Evolutionary conservation across 1,140 invertebrate genomes (phyloP).

Genomic region (Trachelipus rathkii): DNA sequence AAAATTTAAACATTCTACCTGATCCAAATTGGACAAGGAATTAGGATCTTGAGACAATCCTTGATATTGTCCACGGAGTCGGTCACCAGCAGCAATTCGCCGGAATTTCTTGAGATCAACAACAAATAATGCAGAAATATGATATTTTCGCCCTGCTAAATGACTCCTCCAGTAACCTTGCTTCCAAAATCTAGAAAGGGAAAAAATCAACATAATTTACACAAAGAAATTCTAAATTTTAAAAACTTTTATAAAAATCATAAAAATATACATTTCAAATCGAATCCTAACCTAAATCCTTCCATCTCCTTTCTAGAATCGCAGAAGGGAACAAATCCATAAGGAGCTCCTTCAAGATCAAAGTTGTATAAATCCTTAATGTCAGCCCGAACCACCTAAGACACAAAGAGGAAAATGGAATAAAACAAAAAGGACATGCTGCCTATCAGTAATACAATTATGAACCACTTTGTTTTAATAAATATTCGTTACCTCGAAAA

Average conservation of each 20-base stretch:
- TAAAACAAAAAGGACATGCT: background rate
- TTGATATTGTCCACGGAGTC: conserved; percentile 93
- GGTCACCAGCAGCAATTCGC: conserved; percentile 93
- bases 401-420: conserved; percentile 12
- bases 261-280: background rate
- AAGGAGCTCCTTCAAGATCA: conserved; percentile 95
- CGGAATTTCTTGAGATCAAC: conserved; percentile 95
- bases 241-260: background rate
- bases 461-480: too few relatives aligned
- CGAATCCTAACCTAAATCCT: conserved; percentile 68
- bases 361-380: conserved; percentile 91
- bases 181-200: conserved; percentile 78
- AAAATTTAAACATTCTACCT: conserved; percentile 28
- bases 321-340: conserved; percentile 99
- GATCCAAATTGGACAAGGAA: conserved; percentile 90
- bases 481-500: too few relatives aligned
- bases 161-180: conserved; percentile 98
- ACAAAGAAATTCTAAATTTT: background rate
- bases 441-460: too few relatives aligned
- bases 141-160: conserved; percentile 80
- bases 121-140: conserved; percentile 96
- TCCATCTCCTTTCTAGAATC: conserved; percentile 97
- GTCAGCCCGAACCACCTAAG: conserved; percentile 88
- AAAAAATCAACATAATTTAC: background rate
- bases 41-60: conserved; percentile 95